phyloP scores from a whole-genome alignment of 2,888 invertebrate genomes.

The Hanleya hanleyi region DNA sequence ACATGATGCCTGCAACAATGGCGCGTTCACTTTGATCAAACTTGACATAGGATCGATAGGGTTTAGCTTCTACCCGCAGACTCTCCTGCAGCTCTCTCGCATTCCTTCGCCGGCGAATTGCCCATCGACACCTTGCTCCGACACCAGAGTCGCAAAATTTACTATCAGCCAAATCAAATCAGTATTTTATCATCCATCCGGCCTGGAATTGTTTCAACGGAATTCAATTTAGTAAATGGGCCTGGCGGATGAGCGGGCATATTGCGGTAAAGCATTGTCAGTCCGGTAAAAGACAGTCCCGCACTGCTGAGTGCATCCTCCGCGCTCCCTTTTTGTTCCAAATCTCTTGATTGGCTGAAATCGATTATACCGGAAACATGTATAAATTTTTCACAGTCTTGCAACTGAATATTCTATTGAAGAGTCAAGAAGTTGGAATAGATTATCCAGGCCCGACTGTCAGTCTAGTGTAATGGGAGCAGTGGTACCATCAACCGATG shows the following conservation, averaged over 20 bases:
- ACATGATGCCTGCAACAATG: background rate
- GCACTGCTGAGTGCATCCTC: no score
- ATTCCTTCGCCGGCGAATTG: background rate
- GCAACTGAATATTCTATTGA: background rate
- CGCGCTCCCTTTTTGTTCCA: no score
- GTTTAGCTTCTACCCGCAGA: background rate
- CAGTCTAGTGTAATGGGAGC: no score
- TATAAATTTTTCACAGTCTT: constrained; percentile 1
- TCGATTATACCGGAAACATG: constrained; percentile 2
- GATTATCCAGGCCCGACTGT: no score
- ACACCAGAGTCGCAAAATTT: background rate
- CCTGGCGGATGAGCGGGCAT: background rate
- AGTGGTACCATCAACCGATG: no score
- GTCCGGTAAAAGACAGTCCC: no score
- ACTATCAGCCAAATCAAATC: constrained; percentile 10
- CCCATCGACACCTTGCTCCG: background rate
- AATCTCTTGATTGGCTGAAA: background rate
- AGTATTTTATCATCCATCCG: constrained; percentile 10
- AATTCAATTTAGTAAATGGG: constrained; percentile 11
- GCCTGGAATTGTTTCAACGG: constrained; percentile 7
- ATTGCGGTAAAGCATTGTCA: background rate
- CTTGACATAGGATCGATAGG: constrained; percentile 4
- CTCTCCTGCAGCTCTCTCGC: background rate
- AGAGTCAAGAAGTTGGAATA: constrained; percentile 6
- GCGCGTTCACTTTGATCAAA: constrained; percentile 5